Evolutionary conservation across 2,888 invertebrate genomes (phyloP).

Genomic region (Megastigmus dorsalis): DNA sequence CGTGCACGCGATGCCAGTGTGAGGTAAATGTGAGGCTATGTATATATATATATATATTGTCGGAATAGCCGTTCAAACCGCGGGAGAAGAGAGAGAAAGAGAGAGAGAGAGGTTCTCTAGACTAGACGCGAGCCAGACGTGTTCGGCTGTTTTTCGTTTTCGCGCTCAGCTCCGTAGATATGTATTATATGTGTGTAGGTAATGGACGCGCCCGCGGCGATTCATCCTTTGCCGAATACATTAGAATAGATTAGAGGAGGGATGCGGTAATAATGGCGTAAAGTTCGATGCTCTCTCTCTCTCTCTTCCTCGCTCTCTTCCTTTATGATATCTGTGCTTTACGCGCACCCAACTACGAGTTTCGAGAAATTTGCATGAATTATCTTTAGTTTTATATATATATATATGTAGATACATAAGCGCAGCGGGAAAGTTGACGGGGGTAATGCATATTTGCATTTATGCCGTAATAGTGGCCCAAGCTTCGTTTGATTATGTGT

Average conservation of each 20-base stretch:
- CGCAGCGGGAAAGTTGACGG: background rate
- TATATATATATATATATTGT: no score
- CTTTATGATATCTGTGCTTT: constrained; percentile 14
- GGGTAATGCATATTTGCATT: constrained; percentile 12
- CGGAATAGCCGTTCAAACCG: no score
- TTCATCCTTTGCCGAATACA: constrained; percentile 32
- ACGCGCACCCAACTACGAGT: no score
- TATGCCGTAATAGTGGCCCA: background rate
- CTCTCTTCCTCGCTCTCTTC: no score
- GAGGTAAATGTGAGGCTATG: no score
- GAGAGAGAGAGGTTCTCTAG: no score
- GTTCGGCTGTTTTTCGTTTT: constrained; percentile 10
- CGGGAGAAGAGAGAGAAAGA: no score
- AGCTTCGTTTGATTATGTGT: constrained; percentile 28
- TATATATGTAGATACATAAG: no score
- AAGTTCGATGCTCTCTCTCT: constrained; percentile 30
- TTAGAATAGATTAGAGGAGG: constrained; percentile 39
- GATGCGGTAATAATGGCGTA: background rate
- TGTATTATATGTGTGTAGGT: no score
- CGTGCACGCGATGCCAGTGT: no score
- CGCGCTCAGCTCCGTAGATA: no score
- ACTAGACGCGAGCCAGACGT: constrained; percentile 42
- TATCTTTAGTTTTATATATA: constrained; percentile 23
- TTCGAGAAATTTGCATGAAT: constrained; percentile 34
- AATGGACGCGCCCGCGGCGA: background rate